phyloP scores from a whole-genome alignment of 2,888 invertebrate species.

The Scaptomyza tumidula region DNA sequence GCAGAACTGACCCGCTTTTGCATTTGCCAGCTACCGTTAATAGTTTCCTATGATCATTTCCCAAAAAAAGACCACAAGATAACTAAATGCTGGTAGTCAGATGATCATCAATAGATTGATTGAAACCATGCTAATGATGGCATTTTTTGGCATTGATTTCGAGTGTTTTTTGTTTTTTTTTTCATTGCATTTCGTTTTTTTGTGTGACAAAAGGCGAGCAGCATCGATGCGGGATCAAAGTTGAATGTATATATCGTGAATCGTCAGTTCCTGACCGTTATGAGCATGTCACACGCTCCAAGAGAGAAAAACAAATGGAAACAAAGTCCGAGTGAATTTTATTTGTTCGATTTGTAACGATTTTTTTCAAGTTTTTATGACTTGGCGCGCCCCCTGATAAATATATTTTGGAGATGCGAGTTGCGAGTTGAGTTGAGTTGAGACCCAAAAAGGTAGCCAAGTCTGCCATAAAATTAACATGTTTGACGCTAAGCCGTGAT shows the following conservation, averaged over 20 bases:
- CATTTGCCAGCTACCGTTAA: slow-evolving; percentile 29
- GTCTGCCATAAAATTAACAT: slow-evolving; percentile 74
- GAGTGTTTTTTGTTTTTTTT: slow-evolving; percentile 37
- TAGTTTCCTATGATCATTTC: slow-evolving; percentile 11
- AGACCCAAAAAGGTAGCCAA: slow-evolving; percentile 68
- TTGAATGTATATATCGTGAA: slow-evolving; percentile 38
- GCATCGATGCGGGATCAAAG: slow-evolving; percentile 64
- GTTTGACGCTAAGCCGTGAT: slow-evolving; percentile 82
- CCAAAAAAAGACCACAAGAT: slow-evolving; percentile 25
- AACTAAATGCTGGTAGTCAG: slow-evolving; percentile 68
- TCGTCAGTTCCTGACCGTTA: slow-evolving; percentile 61
- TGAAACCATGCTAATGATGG: slow-evolving; percentile 76
- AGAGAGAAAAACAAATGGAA: slow-evolving; percentile 28
- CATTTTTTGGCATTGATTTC: slow-evolving; percentile 69
- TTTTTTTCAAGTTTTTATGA: slow-evolving; percentile 63
- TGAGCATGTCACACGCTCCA: slow-evolving; percentile 54
- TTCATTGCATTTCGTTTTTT: slow-evolving; percentile 18
- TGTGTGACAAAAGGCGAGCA: slow-evolving; percentile 57
- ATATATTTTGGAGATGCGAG: slow-evolving; percentile 62
- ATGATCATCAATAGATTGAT: slow-evolving; percentile 73
- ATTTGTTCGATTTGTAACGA: slow-evolving; percentile 54
- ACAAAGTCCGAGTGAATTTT: slow-evolving; percentile 18
- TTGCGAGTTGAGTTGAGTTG: not conserved
- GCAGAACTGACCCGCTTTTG: slow-evolving; percentile 68
- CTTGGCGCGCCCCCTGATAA: slow-evolving; percentile 68